Base-by-base conservation (phyloP, 1,140 invertebrate species). In the Musca vetustissima region DNA sequence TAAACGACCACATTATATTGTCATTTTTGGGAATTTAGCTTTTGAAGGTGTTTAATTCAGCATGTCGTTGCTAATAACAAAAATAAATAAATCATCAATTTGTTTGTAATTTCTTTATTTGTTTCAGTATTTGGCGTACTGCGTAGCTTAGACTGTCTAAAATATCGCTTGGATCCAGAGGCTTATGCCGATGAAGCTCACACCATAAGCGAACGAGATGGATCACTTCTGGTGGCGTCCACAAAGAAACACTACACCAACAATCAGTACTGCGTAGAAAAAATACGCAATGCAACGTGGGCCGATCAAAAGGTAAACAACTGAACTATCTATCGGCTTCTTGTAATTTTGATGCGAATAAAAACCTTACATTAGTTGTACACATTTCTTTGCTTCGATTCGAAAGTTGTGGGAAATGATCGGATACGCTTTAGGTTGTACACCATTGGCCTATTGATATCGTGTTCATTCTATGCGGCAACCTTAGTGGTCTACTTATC, bases 401-500 rank as follows among this genome's bases (percentile, higher is more conserved):
- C 71, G 1, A 80, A 80, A 69, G 76, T 80, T 17, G 73, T 77
- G 24, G 74, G 72, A 7, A 77, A 74, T 67, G 75, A 81, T 69
- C 71, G 70, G 17, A 75, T 80, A 52, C 73, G 76, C 1, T 82
- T 81, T 43, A 76, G 72, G 28, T 70, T 81, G 73, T 81, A 81
- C 67, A 73, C 81, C 0, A 70, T 78, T 66, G 78, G 77, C 15
- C 70, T 84, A 14, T 66, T 85, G 1, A 84, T 88, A 64, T 89
- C 87, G 0, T 86, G 85, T 53, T 79, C 86, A 13, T 91, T 89
- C 71, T 83, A 91, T 49, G 74, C 87, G 7, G 73, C 88, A 9
- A 92, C 90, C 0, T 78, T 91, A 50, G 11, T 88, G 59, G 88
- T 91, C 17, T 92, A 91, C 76, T 76, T 83, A n/a, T 85, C 83